Conservation (phyloP, 1,140 invertebrate species). For the Ephestia elutella region DNA sequence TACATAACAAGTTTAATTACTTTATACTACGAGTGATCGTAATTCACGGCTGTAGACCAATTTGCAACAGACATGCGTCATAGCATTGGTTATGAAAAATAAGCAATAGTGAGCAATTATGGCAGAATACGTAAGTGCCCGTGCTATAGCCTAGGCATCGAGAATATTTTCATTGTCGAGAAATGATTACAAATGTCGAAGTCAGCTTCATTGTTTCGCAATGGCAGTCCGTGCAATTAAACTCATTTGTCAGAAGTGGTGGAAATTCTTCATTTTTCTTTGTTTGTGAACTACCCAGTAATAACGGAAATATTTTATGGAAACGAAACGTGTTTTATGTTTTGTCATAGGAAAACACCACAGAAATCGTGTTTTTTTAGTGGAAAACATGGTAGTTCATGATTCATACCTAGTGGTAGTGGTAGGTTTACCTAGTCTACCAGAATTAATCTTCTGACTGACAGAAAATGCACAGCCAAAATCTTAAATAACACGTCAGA, state of each 20-base stretch:
- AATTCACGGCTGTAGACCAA: background rate
- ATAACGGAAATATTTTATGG: background rate
- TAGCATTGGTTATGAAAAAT: conserved; percentile 1
- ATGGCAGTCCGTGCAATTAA: background rate
- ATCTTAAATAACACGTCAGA: no score
- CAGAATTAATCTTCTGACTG: no score
- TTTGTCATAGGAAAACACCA: background rate
- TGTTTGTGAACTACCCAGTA: background rate
- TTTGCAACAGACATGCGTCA: background rate
- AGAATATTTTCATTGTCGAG: conserved; percentile 2
- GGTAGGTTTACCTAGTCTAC: no score
- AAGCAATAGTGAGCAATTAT: background rate
- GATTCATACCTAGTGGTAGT: no score
- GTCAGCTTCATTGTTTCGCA: background rate
- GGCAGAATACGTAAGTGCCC: background rate
- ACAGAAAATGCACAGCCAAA: no score
- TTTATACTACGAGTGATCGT: background rate
- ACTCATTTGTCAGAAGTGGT: background rate
- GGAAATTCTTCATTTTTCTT: conserved; percentile 1
- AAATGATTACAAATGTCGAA: conserved; percentile 1
- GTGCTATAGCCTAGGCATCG: background rate
- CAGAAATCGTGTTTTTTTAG: background rate
- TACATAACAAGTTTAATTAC: conserved; percentile 1
- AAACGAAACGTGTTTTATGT: background rate
- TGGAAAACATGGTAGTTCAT: no score